Conservation (phyloP, 2,113 vertebrate genomes). For the Desmodus rotundus region DNA sequence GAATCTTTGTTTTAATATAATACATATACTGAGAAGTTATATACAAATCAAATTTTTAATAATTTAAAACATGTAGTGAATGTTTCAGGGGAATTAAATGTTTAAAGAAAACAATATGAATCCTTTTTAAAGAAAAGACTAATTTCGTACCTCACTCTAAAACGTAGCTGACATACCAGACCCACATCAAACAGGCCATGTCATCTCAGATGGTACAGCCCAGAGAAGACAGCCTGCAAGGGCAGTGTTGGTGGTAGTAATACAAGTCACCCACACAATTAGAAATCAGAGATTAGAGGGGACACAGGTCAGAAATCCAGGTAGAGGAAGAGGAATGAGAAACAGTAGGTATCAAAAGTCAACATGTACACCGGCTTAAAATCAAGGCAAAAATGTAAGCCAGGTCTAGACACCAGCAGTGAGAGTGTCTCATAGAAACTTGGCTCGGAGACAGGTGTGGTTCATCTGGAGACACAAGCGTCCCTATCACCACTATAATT, state of each 20-base stretch:
- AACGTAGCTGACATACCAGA: neutral
- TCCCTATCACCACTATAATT: neutral
- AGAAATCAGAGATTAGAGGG: neutral
- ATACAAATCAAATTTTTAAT: neutral
- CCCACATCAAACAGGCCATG: neutral
- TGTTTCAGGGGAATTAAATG: neutral
- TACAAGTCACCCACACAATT: neutral
- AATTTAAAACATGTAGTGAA: neutral
- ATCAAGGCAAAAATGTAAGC: neutral
- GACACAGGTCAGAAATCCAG: neutral
- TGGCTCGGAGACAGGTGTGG: neutral
- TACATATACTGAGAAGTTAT: neutral
- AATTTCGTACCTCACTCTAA: neutral
- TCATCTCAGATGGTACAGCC: neutral
- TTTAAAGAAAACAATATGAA: neutral
- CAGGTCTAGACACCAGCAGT: neutral
- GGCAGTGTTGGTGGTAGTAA: fast-evolving
- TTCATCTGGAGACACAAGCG: neutral
- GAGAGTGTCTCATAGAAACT: neutral
- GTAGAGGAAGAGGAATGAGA: neutral
- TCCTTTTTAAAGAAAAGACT: slow-evolving; percentile 14
- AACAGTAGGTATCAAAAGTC: neutral
- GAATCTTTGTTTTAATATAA: neutral
- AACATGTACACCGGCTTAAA: neutral
- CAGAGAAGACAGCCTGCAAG: neutral